Percentiles rank a stretch among this genome's conserved stretches.
Evolutionary conservation across 2,888 invertebrate genomes (phyloP).

Genomic region (Fissipunctia ypsillon): DNA sequence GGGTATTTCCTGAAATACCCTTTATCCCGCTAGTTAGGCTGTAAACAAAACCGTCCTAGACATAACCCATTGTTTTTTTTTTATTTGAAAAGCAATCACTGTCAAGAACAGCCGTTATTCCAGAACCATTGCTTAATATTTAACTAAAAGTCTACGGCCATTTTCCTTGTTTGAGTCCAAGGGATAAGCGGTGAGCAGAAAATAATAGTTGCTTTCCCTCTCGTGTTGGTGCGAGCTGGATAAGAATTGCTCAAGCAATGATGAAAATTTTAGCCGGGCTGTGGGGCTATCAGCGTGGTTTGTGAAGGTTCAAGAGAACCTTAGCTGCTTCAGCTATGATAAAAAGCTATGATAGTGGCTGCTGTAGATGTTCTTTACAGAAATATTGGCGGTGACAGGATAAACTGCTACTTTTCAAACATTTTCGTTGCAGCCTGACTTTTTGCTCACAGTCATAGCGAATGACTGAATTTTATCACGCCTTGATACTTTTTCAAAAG

Average conservation of each 20-base stretch:
- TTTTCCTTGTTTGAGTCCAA: constrained; percentile 62
- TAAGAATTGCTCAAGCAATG: background rate
- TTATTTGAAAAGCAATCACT: constrained; percentile 81
- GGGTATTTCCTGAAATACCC: constrained; percentile 17
- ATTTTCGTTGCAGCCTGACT: background rate
- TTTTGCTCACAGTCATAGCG: no score
- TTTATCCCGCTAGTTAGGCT: constrained; percentile 14
- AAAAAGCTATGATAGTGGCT: no score
- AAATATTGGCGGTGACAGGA: background rate
- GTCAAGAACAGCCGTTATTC: constrained; percentile 78
- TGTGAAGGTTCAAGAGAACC: no score
- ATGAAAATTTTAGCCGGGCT: background rate
- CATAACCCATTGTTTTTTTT: constrained; percentile 66
- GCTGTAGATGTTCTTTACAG: background rate
- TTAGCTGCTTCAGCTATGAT: no score
- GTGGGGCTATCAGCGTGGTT: background rate
- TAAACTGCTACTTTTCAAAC: background rate
- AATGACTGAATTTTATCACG: no score
- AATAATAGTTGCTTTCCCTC: background rate
- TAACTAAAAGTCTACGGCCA: constrained; percentile 76
- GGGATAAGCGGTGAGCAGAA: background rate
- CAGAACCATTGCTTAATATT: constrained; percentile 79
- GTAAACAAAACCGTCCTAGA: constrained; percentile 21
- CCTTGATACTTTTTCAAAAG: no score
- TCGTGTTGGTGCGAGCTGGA: background rate